Evolutionary conservation across 2,797 vertebrate genomes (phyloP).

Genomic region (Dendrocincla tyrannina): DNA sequence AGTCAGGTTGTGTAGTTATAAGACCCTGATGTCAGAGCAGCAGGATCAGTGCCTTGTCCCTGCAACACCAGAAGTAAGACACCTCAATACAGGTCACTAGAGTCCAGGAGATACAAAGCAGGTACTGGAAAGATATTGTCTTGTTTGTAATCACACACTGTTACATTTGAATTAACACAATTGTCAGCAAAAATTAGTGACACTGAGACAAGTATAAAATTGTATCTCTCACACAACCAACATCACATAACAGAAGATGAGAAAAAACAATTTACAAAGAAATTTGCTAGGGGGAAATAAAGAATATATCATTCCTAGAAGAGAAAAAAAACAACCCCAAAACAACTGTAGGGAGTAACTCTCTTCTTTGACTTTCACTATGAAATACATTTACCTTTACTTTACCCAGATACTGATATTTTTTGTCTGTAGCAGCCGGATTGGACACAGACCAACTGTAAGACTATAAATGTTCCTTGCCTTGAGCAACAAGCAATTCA

Average conservation of each 20-base stretch:
- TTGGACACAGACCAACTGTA: background rate
- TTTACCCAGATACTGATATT: background rate
- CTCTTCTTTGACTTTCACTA: background rate
- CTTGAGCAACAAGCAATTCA: background rate
- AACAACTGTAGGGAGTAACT: background rate
- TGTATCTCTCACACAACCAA: background rate
- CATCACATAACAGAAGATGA: background rate
- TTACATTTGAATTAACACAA: background rate
- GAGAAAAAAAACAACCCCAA: fast-evolving
- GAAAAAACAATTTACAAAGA: background rate
- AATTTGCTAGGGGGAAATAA: background rate
- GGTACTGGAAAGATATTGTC: background rate
- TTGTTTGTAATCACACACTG: background rate
- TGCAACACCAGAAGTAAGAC: background rate
- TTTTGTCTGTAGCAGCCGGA: background rate
- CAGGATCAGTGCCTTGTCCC: too few species aligned
- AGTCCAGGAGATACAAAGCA: background rate
- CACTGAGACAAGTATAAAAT: background rate
- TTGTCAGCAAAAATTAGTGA: background rate
- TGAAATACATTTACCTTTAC: background rate
- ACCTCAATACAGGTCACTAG: background rate
- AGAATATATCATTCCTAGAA: background rate
- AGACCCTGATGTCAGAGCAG: background rate
- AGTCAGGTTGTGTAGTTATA: background rate
- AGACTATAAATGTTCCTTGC: background rate